Evolutionary conservation across 2,888 invertebrate genomes (phyloP).

Genomic region (Orthosia cruda): DNA sequence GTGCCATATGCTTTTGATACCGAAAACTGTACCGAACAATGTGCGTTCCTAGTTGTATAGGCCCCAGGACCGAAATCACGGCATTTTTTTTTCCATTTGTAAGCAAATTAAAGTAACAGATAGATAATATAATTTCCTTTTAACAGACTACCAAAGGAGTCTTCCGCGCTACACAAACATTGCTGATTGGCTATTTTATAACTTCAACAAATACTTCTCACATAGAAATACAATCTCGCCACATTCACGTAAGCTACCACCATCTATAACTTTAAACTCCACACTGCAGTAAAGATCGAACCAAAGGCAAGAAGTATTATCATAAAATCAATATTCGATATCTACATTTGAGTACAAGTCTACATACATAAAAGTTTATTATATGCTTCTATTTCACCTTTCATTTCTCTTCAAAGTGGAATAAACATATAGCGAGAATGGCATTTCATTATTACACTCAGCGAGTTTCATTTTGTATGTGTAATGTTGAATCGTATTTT

Average conservation of each 20-base stretch:
- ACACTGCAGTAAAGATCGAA: conserved; percentile 26
- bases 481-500: conserved; percentile 52
- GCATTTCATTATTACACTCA: conserved; percentile 76
- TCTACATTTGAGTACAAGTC: conserved; percentile 76
- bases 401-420: conserved; percentile 74
- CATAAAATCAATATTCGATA: conserved; percentile 80
- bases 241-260: neutral
- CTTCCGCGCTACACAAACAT: too few relatives aligned
- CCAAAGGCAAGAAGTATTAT: conserved; percentile 65
- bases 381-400: conserved; percentile 72
- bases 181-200: too few relatives aligned
- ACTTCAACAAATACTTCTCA: too few relatives aligned
- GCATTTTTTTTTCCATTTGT: too few relatives aligned
- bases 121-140: too few relatives aligned
- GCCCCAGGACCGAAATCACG: too few relatives aligned
- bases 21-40: too few relatives aligned
- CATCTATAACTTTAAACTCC: conserved; percentile 14
- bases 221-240: neutral
- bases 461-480: conserved; percentile 59
- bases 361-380: conserved; percentile 43
- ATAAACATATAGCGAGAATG: conserved; percentile 73
- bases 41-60: too few relatives aligned
- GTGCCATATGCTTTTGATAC: too few relatives aligned
- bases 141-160: too few relatives aligned
- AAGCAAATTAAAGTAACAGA: too few relatives aligned